These are phyloP conservation scores for Ctenomys sociabilis DNA, from an alignment of 2,113 vertebrate species.

Conservation along the genomic window DNA sequence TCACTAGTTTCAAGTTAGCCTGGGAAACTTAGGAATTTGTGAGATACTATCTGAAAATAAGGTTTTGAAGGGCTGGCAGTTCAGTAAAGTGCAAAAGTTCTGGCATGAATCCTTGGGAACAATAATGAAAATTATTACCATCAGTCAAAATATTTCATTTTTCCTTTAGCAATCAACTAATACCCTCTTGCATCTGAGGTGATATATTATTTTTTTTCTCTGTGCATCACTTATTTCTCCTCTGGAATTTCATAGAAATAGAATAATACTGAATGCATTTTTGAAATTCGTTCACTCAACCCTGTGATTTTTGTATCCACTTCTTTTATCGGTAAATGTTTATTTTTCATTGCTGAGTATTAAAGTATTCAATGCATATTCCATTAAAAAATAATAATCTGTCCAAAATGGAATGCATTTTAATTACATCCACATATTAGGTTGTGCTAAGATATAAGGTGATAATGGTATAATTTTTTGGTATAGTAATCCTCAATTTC, in stretches of 20 bases:
- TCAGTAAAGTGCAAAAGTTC: not conserved
- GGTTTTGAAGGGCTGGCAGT: not conserved
- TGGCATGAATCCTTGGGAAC: not conserved
- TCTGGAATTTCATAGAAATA: not conserved
- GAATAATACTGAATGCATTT: not conserved
- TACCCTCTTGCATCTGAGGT: not conserved
- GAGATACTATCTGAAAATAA: not conserved
- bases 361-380: not conserved
- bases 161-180: not conserved
- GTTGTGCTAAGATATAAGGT: not conserved
- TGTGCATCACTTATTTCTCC: not conserved
- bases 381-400: too few relatives aligned
- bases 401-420: not conserved
- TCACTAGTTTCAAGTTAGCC: not conserved
- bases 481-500: slow-evolving; percentile 29
- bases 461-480: not conserved
- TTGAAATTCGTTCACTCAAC: not conserved
- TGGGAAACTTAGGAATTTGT: not conserved
- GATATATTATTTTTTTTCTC: not conserved
- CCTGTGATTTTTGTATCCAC: not conserved
- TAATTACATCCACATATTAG: not conserved
- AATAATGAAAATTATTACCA: not conserved
- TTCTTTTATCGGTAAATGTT: not conserved
- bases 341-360: not conserved
- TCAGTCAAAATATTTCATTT: not conserved